Percentiles rank a stretch among this genome's conserved stretches.
These are phyloP conservation scores for Rhagonycha fulva DNA, from an alignment of 2,888 invertebrate species.

Conservation along the genomic window DNA sequence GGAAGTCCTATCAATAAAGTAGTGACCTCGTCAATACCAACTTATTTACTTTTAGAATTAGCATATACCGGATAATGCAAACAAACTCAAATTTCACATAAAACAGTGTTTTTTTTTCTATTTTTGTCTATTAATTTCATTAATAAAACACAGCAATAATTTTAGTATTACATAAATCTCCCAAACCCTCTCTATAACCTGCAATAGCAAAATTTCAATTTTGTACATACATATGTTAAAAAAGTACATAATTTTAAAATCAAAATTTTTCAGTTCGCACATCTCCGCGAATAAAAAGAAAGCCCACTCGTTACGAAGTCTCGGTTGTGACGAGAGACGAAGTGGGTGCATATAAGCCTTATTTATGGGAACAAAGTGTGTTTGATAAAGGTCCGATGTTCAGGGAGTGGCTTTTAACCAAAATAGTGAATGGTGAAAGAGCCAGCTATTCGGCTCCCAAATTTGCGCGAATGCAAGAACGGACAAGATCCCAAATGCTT, in stretches of 20 bases:
- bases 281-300: constrained; percentile 83
- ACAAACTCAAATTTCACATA: too few species aligned
- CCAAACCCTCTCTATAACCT: neutral
- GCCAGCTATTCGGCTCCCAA: constrained; percentile 94
- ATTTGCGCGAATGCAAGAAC: constrained; percentile 92
- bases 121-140: too few species aligned
- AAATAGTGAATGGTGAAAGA: constrained; percentile 91
- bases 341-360: constrained; percentile 94
- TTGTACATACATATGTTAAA: neutral
- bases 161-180: too few species aligned
- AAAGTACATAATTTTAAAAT: neutral
- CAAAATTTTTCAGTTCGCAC: constrained; percentile 73
- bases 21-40: too few species aligned
- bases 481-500: constrained; percentile 91
- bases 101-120: too few species aligned
- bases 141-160: too few species aligned
- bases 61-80: too few species aligned
- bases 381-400: constrained; percentile 95
- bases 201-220: neutral
- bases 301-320: constrained; percentile 87
- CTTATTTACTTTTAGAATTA: too few species aligned
- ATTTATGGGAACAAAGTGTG: constrained; percentile 92
- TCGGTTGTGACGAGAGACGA: constrained; percentile 93
- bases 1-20: too few species aligned
- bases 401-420: constrained; percentile 91